Evolutionary conservation across 92 coral and sea anemone species (phyloP).

Genomic region (Actinernus sp.): DNA sequence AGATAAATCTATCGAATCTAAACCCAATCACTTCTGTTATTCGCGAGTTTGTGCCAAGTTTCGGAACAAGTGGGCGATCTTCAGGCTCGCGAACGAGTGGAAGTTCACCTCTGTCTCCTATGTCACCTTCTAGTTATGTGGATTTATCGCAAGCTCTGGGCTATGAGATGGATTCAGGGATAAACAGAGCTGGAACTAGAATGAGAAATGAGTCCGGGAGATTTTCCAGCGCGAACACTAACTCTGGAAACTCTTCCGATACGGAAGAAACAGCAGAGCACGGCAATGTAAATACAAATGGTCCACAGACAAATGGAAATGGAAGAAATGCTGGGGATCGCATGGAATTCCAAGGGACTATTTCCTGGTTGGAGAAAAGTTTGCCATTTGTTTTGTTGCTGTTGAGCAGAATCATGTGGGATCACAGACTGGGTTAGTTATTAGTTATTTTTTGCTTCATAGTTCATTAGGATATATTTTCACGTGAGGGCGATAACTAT

Average conservation of each 20-base stretch:
- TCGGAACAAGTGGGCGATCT: slow-evolving; percentile 66
- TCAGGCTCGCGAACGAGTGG: slow-evolving; percentile 55
- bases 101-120: slow-evolving; percentile 75
- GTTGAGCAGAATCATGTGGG: slow-evolving; percentile 99
- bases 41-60: slow-evolving; percentile 98
- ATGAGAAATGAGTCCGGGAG: slow-evolving; percentile 61
- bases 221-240: slow-evolving; percentile 52
- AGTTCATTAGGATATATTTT: not conserved
- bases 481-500: too few species aligned
- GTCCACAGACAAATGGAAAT: slow-evolving; percentile 56
- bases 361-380: slow-evolving; percentile 91
- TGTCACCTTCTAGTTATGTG: slow-evolving; percentile 87
- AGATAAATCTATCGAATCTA: slow-evolving; percentile 82
- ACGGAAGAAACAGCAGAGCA: slow-evolving; percentile 62
- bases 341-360: slow-evolving; percentile 96
- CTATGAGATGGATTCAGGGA: slow-evolving; percentile 60
- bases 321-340: slow-evolving; percentile 79
- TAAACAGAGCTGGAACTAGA: slow-evolving; percentile 54
- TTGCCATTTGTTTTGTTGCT: slow-evolving; percentile 90
- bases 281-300: slow-evolving; percentile 31
- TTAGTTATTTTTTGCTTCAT: not conserved
- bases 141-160: slow-evolving; percentile 83
- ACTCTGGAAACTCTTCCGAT: slow-evolving; percentile 84
- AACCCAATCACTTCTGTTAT: slow-evolving; percentile 95
- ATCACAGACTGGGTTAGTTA: slow-evolving; percentile 89